These are phyloP conservation scores for Julus scanicus DNA, from an alignment of 2,888 invertebrate genomes.

Conservation along the genomic window DNA sequence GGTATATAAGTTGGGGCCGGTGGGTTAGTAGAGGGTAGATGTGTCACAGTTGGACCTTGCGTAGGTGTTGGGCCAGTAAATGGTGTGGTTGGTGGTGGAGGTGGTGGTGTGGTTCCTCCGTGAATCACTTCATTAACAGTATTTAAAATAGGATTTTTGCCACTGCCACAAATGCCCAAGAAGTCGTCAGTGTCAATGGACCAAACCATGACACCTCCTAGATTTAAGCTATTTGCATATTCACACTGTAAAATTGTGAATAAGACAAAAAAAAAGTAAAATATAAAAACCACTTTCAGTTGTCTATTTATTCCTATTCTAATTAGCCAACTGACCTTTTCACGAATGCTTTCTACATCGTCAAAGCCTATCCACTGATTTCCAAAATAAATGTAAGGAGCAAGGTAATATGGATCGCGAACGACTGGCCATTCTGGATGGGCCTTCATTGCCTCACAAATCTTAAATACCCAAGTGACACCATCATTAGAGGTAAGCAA, in stretches of 20 bases:
- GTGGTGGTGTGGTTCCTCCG: slow-evolving; percentile 41
- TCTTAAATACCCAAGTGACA: slow-evolving; percentile 66
- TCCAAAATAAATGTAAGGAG: slow-evolving; percentile 73
- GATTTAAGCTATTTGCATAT: slow-evolving; percentile 73
- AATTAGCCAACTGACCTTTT: slow-evolving; percentile 72
- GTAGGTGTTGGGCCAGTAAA: slow-evolving; percentile 8
- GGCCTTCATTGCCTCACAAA: slow-evolving; percentile 73
- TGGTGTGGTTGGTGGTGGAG: slow-evolving; percentile 41
- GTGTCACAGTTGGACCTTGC: background rate
- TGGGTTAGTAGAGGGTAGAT: background rate
- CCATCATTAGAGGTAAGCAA: background rate
- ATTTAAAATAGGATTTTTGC: slow-evolving; percentile 62
- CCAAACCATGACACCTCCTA: slow-evolving; percentile 90
- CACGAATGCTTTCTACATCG: slow-evolving; percentile 77
- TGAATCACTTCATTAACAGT: slow-evolving; percentile 52
- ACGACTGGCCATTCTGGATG: slow-evolving; percentile 43
- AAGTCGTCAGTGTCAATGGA: slow-evolving; percentile 91
- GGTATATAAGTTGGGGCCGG: slow-evolving; percentile 38
- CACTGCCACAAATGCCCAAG: slow-evolving; percentile 72
- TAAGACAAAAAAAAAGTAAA: background rate
- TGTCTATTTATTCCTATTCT: background rate
- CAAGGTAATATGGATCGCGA: slow-evolving; percentile 65
- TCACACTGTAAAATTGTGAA: slow-evolving; percentile 64
- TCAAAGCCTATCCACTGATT: slow-evolving; percentile 78
- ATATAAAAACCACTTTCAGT: background rate